phyloP scores from a whole-genome alignment of 2,888 invertebrate species.

The Acronicta aceris region DNA sequence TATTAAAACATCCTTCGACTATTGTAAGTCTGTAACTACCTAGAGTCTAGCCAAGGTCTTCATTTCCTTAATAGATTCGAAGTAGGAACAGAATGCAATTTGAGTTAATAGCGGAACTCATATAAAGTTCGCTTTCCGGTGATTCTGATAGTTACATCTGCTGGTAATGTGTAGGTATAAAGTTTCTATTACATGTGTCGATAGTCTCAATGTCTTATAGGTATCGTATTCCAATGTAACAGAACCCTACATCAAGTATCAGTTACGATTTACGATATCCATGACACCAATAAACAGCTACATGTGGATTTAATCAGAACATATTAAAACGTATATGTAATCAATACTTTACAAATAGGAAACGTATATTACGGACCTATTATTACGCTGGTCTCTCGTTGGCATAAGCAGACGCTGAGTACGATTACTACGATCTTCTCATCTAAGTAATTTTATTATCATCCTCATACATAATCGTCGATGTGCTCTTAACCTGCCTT shows the following conservation, averaged over 20 bases:
- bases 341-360: background rate
- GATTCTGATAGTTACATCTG: constrained; percentile 16
- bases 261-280: constrained; percentile 46
- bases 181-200: constrained; percentile 35
- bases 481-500: too few species aligned
- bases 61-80: constrained; percentile 47
- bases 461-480: too few species aligned
- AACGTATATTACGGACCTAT: too few species aligned
- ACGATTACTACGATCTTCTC: too few species aligned
- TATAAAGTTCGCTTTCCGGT: constrained; percentile 35
- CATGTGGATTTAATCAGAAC: constrained; percentile 24
- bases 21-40: constrained; percentile 15
- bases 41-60: constrained; percentile 31
- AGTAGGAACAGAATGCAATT: constrained; percentile 45
- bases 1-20: constrained; percentile 10
- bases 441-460: too few species aligned
- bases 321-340: constrained; percentile 18
- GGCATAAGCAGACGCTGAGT: too few species aligned
- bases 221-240: constrained; percentile 38
- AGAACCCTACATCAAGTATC: constrained; percentile 21
- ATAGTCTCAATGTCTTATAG: constrained; percentile 31
- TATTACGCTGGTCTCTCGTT: too few species aligned
- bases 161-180: constrained; percentile 18
- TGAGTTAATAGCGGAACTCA: constrained; percentile 49
- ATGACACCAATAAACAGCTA: constrained; percentile 38